phyloP scores from a whole-genome alignment of 2,888 invertebrate species.

The Tinea pellionella region DNA sequence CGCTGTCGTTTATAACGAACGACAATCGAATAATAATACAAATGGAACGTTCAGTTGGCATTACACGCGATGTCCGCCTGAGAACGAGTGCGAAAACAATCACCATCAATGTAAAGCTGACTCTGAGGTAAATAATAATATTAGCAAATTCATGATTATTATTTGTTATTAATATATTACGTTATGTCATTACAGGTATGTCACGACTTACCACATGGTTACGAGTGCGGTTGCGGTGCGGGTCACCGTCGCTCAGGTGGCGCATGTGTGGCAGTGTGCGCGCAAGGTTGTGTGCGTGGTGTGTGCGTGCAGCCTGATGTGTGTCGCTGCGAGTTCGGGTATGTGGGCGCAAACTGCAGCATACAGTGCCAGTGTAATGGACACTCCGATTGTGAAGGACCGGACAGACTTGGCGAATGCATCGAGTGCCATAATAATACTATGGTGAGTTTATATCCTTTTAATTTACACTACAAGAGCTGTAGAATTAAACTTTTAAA shows the following conservation, averaged over 20 bases:
- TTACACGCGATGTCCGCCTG: constrained; percentile 89
- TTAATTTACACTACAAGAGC: background rate
- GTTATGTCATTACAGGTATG: constrained; percentile 68
- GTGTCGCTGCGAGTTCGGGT: constrained; percentile 93
- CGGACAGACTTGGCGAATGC: constrained; percentile 85
- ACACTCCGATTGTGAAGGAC: constrained; percentile 91
- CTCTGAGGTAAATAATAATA: constrained; percentile 71
- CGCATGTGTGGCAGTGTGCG: constrained; percentile 83
- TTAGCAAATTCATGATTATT: background rate
- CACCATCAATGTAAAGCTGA: constrained; percentile 91
- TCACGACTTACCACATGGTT: constrained; percentile 83
- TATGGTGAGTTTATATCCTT: constrained; percentile 66
- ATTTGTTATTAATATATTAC: background rate
- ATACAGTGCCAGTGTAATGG: constrained; percentile 96
- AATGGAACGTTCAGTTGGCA: constrained; percentile 82
- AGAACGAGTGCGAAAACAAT: constrained; percentile 91
- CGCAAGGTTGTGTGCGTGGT: constrained; percentile 88
- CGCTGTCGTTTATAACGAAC: constrained; percentile 59
- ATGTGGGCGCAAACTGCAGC: constrained; percentile 93
- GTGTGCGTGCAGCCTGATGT: constrained; percentile 84
- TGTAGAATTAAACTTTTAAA: too few species aligned
- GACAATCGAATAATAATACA: constrained; percentile 37
- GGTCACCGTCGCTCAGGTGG: constrained; percentile 74
- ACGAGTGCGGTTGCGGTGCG: constrained; percentile 85
- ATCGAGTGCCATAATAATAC: constrained; percentile 91